Percentiles rank a stretch among this genome's conserved stretches.
These are phyloP conservation scores for Phalacrocorax aristotelis DNA, from an alignment of 2,113 vertebrate genomes.

Conservation along the genomic window DNA sequence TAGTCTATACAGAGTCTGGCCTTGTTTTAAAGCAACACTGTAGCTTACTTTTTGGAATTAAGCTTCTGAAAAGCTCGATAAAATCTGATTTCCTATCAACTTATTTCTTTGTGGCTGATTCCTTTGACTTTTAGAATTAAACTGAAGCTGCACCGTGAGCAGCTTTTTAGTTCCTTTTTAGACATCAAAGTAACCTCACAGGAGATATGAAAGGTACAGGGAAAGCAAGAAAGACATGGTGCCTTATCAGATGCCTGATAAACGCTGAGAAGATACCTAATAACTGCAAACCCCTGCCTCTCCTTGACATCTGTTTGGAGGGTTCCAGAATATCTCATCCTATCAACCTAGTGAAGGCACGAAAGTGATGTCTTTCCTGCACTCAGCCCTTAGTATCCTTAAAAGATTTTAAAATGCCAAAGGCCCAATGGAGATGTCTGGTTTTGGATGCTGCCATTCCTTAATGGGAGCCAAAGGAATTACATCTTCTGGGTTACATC, in stretches of 20 bases:
- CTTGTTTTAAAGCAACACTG: not conserved
- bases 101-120: not conserved
- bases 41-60: not conserved
- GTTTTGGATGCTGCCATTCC: not conserved
- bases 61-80: not conserved
- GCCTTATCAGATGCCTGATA: not conserved
- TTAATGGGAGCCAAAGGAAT: not conserved
- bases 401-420: not conserved
- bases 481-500: not conserved
- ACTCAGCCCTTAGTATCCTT: not conserved
- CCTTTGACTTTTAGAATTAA: not conserved
- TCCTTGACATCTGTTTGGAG: not conserved
- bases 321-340: not conserved
- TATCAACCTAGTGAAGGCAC: not conserved
- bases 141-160: not conserved
- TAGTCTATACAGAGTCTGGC: not conserved
- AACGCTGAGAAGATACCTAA: not conserved
- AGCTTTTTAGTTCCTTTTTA: conserved; percentile 1
- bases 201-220: not conserved
- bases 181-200: not conserved
- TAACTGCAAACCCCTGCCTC: not conserved
- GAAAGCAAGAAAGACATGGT: not conserved
- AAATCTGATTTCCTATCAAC: not conserved
- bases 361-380: not conserved
- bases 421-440: not conserved